Conservation (phyloP, 2,888 invertebrate genomes). For the Drosophila helvetica region DNA sequence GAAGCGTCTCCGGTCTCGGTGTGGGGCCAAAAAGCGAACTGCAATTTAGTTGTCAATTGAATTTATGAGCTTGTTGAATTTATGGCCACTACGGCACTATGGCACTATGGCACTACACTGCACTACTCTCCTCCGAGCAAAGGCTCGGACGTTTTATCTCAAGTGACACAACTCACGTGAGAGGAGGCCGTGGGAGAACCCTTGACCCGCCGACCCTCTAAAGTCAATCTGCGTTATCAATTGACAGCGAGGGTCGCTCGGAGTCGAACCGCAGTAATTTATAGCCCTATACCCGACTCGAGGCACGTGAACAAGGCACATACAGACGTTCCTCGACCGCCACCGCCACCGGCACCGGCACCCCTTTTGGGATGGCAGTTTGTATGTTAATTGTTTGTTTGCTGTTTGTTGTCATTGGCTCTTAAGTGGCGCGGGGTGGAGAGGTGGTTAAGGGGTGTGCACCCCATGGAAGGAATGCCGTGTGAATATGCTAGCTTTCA, state of each 20-base stretch:
- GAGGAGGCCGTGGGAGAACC: slow-evolving; percentile 38
- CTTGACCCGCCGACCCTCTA: slow-evolving; percentile 47
- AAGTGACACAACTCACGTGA: slow-evolving; percentile 65
- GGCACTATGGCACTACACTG: slow-evolving; percentile 15
- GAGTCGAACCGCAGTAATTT: slow-evolving; percentile 79
- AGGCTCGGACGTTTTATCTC: slow-evolving; percentile 47
- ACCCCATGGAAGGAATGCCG: slow-evolving; percentile 55
- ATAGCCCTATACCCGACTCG: slow-evolving; percentile 49
- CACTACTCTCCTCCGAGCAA: background rate
- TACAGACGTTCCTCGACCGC: slow-evolving; percentile 6
- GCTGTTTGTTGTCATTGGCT: slow-evolving; percentile 83
- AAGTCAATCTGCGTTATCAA: slow-evolving; percentile 74
- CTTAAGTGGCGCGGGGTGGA: slow-evolving; percentile 67
- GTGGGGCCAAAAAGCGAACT: slow-evolving; percentile 60
- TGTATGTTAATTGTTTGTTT: slow-evolving; percentile 84
- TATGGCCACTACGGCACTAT: slow-evolving; percentile 32
- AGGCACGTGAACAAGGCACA: slow-evolving; percentile 72
- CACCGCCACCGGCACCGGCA: background rate
- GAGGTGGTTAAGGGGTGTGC: slow-evolving; percentile 64
- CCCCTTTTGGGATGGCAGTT: slow-evolving; percentile 24
- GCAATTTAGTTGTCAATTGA: slow-evolving; percentile 83
- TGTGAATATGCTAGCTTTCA: slow-evolving; percentile 73
- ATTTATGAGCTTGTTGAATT: slow-evolving; percentile 77
- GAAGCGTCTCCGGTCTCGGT: slow-evolving; percentile 80
- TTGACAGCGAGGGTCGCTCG: slow-evolving; percentile 69